These are phyloP conservation scores for Menidia beryllina DNA, from an alignment of 2,113 vertebrate species.

Conservation along the genomic window DNA sequence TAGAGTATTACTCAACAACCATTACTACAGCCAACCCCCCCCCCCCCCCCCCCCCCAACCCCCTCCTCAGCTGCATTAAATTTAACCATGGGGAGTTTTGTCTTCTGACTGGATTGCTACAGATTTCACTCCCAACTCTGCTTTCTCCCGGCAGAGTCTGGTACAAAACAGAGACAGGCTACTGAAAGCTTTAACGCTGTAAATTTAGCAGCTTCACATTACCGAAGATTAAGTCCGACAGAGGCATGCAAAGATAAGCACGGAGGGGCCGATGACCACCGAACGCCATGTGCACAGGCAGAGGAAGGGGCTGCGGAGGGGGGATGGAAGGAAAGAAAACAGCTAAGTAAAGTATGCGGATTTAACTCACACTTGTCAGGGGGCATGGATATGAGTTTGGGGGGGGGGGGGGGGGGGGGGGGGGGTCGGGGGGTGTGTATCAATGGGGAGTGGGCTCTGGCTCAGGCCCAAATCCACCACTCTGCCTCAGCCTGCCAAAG, in stretches of 20 bases:
- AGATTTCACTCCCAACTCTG: conserved; percentile 34
- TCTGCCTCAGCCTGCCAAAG: conserved; percentile 70
- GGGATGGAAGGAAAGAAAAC: conserved; percentile 31
- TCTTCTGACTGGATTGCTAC: conserved; percentile 42
- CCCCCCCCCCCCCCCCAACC: conserved; percentile 45
- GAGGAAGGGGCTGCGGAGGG: conserved; percentile 14
- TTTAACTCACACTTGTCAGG: conserved; percentile 39
- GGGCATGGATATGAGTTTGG: conserved; percentile 26
- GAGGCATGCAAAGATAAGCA: conserved; percentile 42
- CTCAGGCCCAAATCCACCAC: conserved; percentile 48
- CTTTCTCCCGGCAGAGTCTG: conserved; percentile 49
- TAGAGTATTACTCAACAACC: conserved; percentile 48
- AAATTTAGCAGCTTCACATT: conserved; percentile 35
- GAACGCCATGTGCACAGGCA: not conserved
- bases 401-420: conserved; percentile 49
- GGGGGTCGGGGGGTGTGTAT: conserved; percentile 67
- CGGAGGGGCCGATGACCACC: conserved; percentile 13
- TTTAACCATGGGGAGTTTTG: conserved; percentile 41
- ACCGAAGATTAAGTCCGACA: conserved; percentile 34
- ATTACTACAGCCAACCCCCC: conserved; percentile 46
- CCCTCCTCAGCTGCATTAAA: conserved; percentile 59
- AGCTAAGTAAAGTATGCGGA: conserved; percentile 51
- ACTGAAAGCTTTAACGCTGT: conserved; percentile 41
- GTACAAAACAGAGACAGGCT: conserved; percentile 64
- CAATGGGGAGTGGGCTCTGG: conserved; percentile 62